phyloP scores from a whole-genome alignment of 2,113 vertebrate genomes.

The Sorex fumeus region DNA sequence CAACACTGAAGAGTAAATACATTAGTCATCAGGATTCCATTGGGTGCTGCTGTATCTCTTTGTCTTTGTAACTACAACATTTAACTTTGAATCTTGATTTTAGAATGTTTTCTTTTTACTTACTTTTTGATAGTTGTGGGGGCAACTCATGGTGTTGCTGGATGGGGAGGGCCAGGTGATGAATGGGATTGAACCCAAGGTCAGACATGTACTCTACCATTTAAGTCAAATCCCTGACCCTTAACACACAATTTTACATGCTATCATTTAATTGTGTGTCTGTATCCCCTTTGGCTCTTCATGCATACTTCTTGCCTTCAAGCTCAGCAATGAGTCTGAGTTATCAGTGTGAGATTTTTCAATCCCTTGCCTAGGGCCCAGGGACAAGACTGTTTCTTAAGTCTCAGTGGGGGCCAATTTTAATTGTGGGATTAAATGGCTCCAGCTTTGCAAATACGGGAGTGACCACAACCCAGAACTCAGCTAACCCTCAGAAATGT shows the following conservation, averaged over 20 bases:
- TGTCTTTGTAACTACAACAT: neutral
- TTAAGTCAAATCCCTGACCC: too few species aligned
- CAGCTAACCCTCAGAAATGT: conserved; percentile 4
- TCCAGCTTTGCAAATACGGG: conserved; percentile 15
- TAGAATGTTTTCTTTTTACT: too few species aligned
- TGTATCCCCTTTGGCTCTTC: neutral
- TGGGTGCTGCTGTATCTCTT: neutral
- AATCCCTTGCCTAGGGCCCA: neutral
- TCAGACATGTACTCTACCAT: too few species aligned
- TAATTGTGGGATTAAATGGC: conserved; percentile 16
- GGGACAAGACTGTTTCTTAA: neutral
- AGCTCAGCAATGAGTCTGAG: neutral
- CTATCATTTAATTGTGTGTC: neutral
- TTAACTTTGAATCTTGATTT: neutral
- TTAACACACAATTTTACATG: neutral
- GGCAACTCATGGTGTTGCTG: too few species aligned
- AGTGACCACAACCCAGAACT: neutral
- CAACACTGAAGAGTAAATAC: neutral
- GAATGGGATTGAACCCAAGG: too few species aligned
- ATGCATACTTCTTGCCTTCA: too few species aligned
- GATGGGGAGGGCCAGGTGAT: too few species aligned
- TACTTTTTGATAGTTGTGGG: too few species aligned
- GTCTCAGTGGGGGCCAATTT: neutral
- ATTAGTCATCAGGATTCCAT: neutral
- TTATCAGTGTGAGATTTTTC: neutral